Conservation (phyloP, 2,888 invertebrate species). For the Nasonia oneida region DNA sequence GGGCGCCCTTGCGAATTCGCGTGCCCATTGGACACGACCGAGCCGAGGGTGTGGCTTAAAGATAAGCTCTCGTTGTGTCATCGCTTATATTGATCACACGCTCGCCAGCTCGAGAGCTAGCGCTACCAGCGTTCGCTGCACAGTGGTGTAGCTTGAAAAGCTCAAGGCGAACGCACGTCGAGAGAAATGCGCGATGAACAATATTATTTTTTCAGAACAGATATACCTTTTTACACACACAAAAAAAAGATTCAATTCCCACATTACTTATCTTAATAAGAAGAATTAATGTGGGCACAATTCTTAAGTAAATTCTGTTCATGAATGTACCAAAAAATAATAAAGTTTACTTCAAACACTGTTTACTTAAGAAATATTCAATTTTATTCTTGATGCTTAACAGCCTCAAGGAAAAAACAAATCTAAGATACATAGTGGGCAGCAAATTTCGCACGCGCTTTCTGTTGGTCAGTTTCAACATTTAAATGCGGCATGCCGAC, state of each 20-base stretch:
- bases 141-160: slow-evolving; percentile 53
- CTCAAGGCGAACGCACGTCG: slow-evolving; percentile 33
- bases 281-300: too few relatives aligned
- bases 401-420: neutral
- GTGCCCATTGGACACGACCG: slow-evolving; percentile 70
- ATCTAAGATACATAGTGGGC: neutral
- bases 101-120: slow-evolving; percentile 61
- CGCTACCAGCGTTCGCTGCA: slow-evolving; percentile 51
- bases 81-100: slow-evolving; percentile 78
- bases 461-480: neutral
- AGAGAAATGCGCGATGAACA: neutral
- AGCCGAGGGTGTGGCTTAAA: slow-evolving; percentile 75
- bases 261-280: too few relatives aligned
- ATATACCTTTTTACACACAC: neutral
- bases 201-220: neutral
- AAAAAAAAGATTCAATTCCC: neutral
- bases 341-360: neutral
- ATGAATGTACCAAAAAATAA: neutral
- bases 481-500: slow-evolving; percentile 17
- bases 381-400: neutral
- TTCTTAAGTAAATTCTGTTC: too few relatives aligned
- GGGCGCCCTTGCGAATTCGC: slow-evolving; percentile 62
- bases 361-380: neutral
- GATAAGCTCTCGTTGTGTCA: slow-evolving; percentile 79
- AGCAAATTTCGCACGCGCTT: neutral